Evolutionary conservation across 2,113 vertebrate species (phyloP), one percentile per base, ranked within the genome.

Genomic region (Falco punctatus): DNA sequence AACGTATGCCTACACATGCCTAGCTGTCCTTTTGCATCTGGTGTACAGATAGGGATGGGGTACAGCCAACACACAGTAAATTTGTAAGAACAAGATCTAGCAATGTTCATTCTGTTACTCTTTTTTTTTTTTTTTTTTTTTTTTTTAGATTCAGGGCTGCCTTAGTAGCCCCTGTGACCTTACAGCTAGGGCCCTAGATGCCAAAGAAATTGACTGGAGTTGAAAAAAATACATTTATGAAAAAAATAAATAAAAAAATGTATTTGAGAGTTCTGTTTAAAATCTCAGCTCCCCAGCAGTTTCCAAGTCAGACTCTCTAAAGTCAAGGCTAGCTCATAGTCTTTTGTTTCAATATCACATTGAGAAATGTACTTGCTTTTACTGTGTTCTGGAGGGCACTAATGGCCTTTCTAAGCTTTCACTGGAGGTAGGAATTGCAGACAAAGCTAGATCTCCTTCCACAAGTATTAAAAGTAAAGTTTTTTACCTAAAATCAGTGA

Each of bases 401-500:
- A 67, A 58, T 13, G 4, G 7, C 8, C 33, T 86, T 92, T 78
- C 32, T 46, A 58, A 83, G 30, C 8, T 71, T 87, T 74, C 62
- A 44, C 24, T n/a, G 19, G 8, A 42, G 42, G 40, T 3, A 66
- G 17, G 17, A 86, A 70, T 20, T 74, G 32, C 23, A 82, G 48
- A 57, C 11, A 89, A 66, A 92, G 24, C 4, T 67, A 78, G 14
- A 23, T 1, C 1, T 75, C 15, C 22, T 77, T 62, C 58, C 16
- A 73, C 19, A 69, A 81, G 17, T 8, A 46, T 42, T 71, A 64
- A 82, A 86, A 95, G 28, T 84, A 62, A 90, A 92, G 24, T 40
- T 96, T 96, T 90, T 90, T 75, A 30, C 82, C 67, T 95, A 58
- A 82, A 86, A 52, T 89, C 85, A 86, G 30, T 70, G 44, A 86